A percentile compares a stretch with the other conserved stretches of the same genome.
phyloP scores from a whole-genome alignment of 2,888 invertebrate genomes.

The Ophioninae sp. region DNA sequence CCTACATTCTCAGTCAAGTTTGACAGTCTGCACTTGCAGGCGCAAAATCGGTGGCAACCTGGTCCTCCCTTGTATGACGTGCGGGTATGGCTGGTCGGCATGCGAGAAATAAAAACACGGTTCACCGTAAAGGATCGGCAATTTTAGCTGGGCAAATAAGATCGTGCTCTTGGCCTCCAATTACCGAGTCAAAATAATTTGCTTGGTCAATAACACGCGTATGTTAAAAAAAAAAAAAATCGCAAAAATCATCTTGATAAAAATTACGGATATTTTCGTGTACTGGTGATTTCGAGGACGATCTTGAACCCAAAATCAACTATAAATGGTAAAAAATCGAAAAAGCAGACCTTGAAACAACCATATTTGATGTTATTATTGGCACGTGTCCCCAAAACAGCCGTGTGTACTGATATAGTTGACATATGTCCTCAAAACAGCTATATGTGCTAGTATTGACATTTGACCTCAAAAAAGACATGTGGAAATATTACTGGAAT shows the following conservation, averaged over 20 bases:
- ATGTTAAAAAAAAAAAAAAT: background rate
- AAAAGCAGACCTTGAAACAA: background rate
- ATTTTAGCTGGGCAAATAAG: conserved; percentile 8
- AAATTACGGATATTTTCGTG: background rate
- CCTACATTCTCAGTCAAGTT: conserved; percentile 38
- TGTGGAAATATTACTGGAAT: no score
- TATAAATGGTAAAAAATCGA: background rate
- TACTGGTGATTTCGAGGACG: background rate
- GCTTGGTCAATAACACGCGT: background rate
- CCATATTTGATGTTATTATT: background rate
- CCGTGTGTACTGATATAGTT: no score
- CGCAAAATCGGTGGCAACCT: conserved; percentile 12
- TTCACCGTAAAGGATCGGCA: background rate
- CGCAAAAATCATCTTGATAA: background rate
- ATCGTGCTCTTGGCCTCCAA: background rate
- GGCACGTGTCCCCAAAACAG: no score
- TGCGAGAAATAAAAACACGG: background rate
- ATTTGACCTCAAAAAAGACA: no score
- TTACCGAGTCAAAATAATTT: conserved; percentile 16
- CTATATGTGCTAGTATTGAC: no score
- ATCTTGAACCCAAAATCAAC: background rate
- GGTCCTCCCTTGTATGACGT: background rate
- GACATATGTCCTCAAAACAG: no score
- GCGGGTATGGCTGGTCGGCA: conserved; percentile 1
- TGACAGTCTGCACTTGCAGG: conserved; percentile 31